Percentiles rank a stretch among this genome's conserved stretches.
phyloP scores from a whole-genome alignment of 1,140 invertebrate genomes.

The Ceratina australensis region DNA sequence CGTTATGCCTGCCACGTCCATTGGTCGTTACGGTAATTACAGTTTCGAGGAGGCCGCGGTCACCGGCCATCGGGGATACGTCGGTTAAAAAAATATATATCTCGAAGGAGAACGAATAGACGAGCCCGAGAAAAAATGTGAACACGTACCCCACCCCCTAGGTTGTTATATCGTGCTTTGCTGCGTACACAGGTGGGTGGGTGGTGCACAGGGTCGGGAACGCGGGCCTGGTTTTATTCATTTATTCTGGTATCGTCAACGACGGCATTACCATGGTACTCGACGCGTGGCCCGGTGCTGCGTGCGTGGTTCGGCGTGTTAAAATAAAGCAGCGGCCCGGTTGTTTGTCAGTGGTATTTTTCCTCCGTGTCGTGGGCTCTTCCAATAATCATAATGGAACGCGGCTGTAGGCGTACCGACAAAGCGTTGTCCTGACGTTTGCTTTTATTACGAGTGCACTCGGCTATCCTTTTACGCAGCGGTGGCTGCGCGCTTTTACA shows the following conservation, averaged over 20 bases:
- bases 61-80: too few relatives aligned
- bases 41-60: not conserved
- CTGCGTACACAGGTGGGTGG: not conserved
- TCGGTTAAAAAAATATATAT: too few relatives aligned
- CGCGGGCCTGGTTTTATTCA: not conserved
- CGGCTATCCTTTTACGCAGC: not conserved
- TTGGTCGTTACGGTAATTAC: conserved; percentile 11
- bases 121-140: too few relatives aligned
- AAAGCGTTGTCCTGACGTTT: conserved; percentile 10
- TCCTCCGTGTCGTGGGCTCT: not conserved
- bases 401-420: conserved; percentile 1
- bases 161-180: too few relatives aligned
- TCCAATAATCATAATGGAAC: conserved; percentile 38
- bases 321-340: conserved; percentile 31
- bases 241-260: conserved; percentile 24
- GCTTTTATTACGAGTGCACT: conserved; percentile 28
- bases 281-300: not conserved
- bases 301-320: conserved; percentile 14
- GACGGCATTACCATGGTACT: conserved; percentile 3
- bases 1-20: not conserved
- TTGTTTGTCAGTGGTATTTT: conserved; percentile 1
- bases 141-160: too few relatives aligned
- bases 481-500: conserved; percentile 4
- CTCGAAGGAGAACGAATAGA: not conserved
- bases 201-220: not conserved